These are phyloP conservation scores for Theropithecus gelada DNA, from an alignment of 2,113 vertebrate species.

Conservation along the genomic window DNA sequence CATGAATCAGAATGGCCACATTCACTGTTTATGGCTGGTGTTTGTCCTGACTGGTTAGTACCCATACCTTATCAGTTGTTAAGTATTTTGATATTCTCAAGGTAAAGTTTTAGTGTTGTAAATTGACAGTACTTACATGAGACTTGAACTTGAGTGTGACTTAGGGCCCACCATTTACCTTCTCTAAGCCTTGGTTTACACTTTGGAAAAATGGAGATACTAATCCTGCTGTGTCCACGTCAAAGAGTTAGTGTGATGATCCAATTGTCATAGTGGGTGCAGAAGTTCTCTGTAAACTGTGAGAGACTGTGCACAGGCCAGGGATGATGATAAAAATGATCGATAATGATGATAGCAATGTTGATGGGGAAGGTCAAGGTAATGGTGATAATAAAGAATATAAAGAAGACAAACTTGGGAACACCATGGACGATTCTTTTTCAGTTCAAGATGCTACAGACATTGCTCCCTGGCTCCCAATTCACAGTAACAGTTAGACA, in stretches of 20 bases:
- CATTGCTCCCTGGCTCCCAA: constrained; percentile 42
- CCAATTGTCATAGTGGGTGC: background rate
- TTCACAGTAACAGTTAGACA: constrained; percentile 16
- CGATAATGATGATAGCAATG: background rate
- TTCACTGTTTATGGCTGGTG: background rate
- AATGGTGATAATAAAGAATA: constrained; percentile 52
- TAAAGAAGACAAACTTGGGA: constrained; percentile 40
- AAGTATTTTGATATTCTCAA: background rate
- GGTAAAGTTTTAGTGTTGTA: background rate
- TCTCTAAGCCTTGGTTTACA: background rate
- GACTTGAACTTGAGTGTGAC: background rate
- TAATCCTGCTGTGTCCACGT: background rate
- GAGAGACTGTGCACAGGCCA: background rate
- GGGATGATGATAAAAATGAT: constrained; percentile 40
- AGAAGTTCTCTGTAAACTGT: background rate
- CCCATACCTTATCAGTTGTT: background rate
- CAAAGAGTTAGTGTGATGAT: background rate
- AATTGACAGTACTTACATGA: background rate
- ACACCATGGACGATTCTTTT: background rate
- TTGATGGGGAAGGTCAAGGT: constrained; percentile 45
- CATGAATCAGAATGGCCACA: background rate
- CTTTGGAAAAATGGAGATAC: background rate
- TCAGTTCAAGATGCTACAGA: background rate
- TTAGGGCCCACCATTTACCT: background rate
- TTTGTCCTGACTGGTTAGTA: background rate